phyloP scores from a whole-genome alignment of 37 sponge, comb jelly and placozoan genomes.

The Geodia barretti region DNA sequence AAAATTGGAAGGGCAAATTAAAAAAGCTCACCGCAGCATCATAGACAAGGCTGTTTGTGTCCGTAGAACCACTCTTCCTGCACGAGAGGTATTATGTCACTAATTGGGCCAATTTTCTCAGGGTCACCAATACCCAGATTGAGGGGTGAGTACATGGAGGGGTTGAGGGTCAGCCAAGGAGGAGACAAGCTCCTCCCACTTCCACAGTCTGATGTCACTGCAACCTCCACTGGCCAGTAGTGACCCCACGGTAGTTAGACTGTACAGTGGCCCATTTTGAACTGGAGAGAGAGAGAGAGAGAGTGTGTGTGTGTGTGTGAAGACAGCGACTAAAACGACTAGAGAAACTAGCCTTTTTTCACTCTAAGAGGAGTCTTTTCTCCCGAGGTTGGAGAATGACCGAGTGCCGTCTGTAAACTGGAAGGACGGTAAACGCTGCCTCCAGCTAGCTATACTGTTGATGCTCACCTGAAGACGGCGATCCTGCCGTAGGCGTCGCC shows the following conservation, averaged over 20 bases:
- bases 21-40: slow-evolving; percentile 42
- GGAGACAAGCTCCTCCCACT: slow-evolving; percentile 38
- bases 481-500: slow-evolving; percentile 70
- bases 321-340: not conserved
- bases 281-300: not conserved
- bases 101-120: not conserved
- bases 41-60: slow-evolving; percentile 38
- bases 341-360: not conserved
- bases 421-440: too few relatives aligned
- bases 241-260: slow-evolving; percentile 16
- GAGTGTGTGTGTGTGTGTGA: slow-evolving; percentile 28
- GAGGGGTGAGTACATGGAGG: not conserved
- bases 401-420: slow-evolving; percentile 31
- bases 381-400: not conserved
- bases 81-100: not conserved
- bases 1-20: too few relatives aligned
- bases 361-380: slow-evolving; percentile 3
- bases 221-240: slow-evolving; percentile 61
- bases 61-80: slow-evolving; percentile 20
- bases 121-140: too few relatives aligned
- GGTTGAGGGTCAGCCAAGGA: slow-evolving; percentile 9
- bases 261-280: slow-evolving; percentile 40
- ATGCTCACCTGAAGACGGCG: slow-evolving; percentile 60
- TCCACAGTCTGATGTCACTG: slow-evolving; percentile 47
- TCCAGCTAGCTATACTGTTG: too few relatives aligned